These are phyloP conservation scores for Hippocampus kuda DNA, from an alignment of 2,797 vertebrate species.

Conservation along the genomic window DNA sequence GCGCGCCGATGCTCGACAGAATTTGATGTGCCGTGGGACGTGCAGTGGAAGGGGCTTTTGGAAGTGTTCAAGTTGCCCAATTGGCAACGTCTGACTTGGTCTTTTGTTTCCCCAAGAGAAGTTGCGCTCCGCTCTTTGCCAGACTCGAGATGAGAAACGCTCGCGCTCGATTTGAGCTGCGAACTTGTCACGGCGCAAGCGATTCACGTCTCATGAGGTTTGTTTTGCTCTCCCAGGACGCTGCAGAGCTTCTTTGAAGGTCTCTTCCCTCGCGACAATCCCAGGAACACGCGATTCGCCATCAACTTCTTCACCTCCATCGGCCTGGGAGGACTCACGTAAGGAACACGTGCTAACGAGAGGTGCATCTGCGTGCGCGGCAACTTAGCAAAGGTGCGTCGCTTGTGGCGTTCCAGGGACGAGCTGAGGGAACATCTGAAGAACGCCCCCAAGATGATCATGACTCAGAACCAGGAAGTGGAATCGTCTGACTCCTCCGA, in stretches of 20 bases:
- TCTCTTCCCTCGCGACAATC: conserved; percentile 91
- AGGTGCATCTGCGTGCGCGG: background rate
- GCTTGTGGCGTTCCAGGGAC: conserved; percentile 65
- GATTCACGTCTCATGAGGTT: no score
- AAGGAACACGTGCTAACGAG: conserved; percentile 45
- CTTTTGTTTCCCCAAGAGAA: no score
- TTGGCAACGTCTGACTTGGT: no score
- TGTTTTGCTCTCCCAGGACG: conserved; percentile 58
- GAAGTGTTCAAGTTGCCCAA: no score
- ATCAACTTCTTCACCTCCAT: conserved; percentile 99
- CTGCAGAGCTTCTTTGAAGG: conserved; percentile 91
- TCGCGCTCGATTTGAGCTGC: no score
- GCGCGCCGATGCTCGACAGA: no score
- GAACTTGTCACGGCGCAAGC: no score
- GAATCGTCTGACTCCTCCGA: conserved; percentile 79
- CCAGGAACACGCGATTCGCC: conserved; percentile 94
- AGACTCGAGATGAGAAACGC: no score
- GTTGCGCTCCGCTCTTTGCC: no score
- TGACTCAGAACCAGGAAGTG: conserved; percentile 91
- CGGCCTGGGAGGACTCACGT: conserved; percentile 94
- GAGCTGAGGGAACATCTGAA: conserved; percentile 94
- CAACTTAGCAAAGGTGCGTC: background rate
- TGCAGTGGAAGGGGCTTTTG: no score
- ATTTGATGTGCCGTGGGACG: no score
- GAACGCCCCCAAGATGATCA: conserved; percentile 93